These are phyloP conservation scores for Bubo blakistoni DNA, from an alignment of 2,113 vertebrate genomes.

Conservation along the genomic window DNA sequence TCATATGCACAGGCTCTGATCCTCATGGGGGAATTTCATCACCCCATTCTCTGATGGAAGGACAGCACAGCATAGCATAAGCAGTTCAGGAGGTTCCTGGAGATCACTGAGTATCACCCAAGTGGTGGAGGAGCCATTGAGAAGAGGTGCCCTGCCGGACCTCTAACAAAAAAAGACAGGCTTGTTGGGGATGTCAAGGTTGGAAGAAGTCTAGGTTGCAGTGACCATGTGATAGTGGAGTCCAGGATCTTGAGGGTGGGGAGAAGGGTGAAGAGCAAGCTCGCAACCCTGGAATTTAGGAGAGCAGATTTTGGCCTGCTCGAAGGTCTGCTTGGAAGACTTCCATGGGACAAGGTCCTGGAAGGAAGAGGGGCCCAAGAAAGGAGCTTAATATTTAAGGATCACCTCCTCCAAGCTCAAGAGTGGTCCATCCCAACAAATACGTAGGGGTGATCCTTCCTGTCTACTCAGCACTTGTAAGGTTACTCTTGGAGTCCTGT, in stretches of 20 bases:
- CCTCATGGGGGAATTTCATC: background rate
- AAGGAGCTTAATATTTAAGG: background rate
- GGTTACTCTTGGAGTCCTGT: background rate
- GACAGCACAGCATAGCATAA: background rate
- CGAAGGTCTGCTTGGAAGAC: background rate
- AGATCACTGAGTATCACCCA: background rate
- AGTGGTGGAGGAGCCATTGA: background rate
- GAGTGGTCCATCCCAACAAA: background rate
- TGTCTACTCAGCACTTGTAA: background rate
- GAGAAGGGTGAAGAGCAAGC: background rate
- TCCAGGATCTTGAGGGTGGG: background rate
- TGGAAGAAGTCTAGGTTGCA: background rate
- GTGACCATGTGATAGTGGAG: background rate
- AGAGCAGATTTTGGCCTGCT: background rate
- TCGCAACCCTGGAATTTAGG: background rate
- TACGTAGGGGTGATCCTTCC: background rate
- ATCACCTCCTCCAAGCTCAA: background rate
- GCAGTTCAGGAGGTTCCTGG: background rate
- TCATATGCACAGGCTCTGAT: background rate
- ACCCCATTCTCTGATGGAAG: background rate
- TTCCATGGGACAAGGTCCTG: background rate
- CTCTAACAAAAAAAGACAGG: background rate
- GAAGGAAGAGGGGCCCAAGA: rapidly evolving
- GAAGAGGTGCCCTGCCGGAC: background rate
- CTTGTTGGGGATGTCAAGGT: background rate